These are phyloP conservation scores for Acromyrmex echinatior DNA, from an alignment of 1,140 invertebrate species.

Conservation along the genomic window DNA sequence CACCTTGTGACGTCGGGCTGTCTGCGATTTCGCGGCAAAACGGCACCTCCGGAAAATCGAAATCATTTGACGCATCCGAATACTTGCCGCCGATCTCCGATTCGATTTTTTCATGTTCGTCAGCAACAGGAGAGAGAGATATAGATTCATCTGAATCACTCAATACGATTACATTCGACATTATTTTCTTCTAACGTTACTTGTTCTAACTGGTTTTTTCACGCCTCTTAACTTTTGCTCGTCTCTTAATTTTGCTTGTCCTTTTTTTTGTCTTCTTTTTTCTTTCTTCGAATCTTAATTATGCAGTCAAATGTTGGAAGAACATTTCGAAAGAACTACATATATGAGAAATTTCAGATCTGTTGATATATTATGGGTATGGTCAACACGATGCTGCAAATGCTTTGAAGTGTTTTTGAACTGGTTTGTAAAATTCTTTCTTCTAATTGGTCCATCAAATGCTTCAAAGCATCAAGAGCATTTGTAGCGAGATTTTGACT, in stretches of 20 bases:
- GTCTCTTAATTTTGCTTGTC: neutral
- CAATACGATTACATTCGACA: constrained; percentile 70
- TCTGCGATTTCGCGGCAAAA: constrained; percentile 50
- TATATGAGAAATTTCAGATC: neutral
- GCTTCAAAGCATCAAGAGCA: no score
- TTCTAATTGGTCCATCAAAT: no score
- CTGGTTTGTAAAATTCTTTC: no score
- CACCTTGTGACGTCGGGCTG: neutral
- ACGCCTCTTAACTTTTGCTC: no score
- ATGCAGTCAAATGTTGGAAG: neutral
- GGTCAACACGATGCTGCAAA: no score
- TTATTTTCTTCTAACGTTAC: neutral
- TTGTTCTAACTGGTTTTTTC: no score
- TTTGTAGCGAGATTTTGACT: no score
- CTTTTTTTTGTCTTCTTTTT: neutral
- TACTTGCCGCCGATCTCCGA: neutral
- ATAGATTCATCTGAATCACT: constrained; percentile 70
- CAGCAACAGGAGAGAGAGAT: neutral
- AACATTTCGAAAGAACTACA: neutral
- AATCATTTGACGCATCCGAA: constrained; percentile 33
- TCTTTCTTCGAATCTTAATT: no score
- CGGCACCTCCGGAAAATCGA: constrained; percentile 74
- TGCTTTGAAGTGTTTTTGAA: no score
- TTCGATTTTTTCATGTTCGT: neutral
- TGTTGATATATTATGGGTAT: neutral